Base-by-base conservation (phyloP, 1,140 invertebrate species). In the Probaryconus sp. region DNA sequence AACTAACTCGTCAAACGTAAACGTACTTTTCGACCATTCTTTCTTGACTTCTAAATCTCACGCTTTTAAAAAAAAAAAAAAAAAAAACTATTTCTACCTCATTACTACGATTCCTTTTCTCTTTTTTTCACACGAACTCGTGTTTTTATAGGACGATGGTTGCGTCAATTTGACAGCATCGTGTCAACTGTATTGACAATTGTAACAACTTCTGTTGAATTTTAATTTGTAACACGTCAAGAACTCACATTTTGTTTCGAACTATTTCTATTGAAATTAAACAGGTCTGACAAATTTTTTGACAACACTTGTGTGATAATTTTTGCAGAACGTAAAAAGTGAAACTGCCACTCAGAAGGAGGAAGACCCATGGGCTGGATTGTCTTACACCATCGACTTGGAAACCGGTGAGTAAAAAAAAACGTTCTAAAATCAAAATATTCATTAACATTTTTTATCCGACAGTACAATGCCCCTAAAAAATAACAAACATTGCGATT, bases 321-420 rank as follows among this genome's bases (percentile, higher is more conserved):
- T 42, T 24, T 85, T 84, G 1, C 70, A 84, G 83, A 81, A 86
- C 21, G 77, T 78, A 13, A 40, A 79, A 26, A 82, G 83, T 31
- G 82, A 85, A 37, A 70, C 81, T 5, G 80, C 82, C 24, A 35
- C 42, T 4, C 56, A 33, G 3, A 81, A 85, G 11, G 85, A 86
- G 17, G 83, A 84, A 5, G 88, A 91, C 85, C 92, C 92, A 7
- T 95, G 93, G 93, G 91, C 91, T 42, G 93, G 93, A 16, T 88
- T 95, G 5, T 89, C 92, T 2, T 95, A 95, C 83, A 94, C 92
- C 51, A 92, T 96, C 47, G 95, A 97, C 87, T 92, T 93, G 42
- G 95, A 97, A 90, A 96, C 95, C 75, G 95, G 95, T 96, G 83
- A 90, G 91, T n/a, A n/a, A n/a, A n/a, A n/a, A n/a, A n/a, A n/a